Conservation (phyloP, 35 echinoderm and acorn worm genomes). For the Anneissia japonica region DNA sequence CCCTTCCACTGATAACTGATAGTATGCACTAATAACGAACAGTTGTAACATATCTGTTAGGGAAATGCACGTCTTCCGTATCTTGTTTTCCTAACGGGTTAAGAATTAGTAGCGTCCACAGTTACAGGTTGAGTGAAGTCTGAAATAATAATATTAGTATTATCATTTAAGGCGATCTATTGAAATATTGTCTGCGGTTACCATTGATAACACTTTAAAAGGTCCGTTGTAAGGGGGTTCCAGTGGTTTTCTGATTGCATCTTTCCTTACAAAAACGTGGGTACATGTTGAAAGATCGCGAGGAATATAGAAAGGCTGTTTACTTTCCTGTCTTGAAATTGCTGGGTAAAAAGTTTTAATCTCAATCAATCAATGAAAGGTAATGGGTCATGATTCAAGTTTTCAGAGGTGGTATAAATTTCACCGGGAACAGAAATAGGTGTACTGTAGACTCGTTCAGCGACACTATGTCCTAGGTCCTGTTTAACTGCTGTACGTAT, state of each 20-base stretch:
- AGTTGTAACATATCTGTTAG: too few species aligned
- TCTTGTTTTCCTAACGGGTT: too few species aligned
- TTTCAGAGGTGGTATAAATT: not conserved
- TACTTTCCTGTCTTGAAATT: not conserved
- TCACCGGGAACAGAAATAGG: constrained; percentile 18
- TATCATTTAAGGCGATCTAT: constrained; percentile 18
- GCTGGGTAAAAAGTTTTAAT: constrained; percentile 4
- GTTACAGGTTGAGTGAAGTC: too few species aligned
- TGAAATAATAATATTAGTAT: not conserved
- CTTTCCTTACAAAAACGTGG: constrained; percentile 41
- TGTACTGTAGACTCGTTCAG: constrained; percentile 1
- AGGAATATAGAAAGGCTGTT: not conserved
- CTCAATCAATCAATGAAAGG: constrained; percentile 11
- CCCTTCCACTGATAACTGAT: too few species aligned
- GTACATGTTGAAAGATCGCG: constrained; percentile 26
- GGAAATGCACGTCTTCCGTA: too few species aligned
- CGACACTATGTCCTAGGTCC: not conserved
- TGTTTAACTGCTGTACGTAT: not conserved
- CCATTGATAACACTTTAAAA: constrained; percentile 7
- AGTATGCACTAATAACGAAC: too few species aligned
- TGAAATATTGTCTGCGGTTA: constrained; percentile 21
- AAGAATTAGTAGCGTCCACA: not conserved
- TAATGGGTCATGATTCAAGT: constrained; percentile 5
- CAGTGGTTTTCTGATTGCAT: constrained; percentile 27
- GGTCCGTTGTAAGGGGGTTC: constrained; percentile 43